A percentile compares a stretch with the other conserved stretches of the same genome.
Evolutionary conservation across 2,797 vertebrate species (phyloP).

Genomic region (Okamejei kenojei): DNA sequence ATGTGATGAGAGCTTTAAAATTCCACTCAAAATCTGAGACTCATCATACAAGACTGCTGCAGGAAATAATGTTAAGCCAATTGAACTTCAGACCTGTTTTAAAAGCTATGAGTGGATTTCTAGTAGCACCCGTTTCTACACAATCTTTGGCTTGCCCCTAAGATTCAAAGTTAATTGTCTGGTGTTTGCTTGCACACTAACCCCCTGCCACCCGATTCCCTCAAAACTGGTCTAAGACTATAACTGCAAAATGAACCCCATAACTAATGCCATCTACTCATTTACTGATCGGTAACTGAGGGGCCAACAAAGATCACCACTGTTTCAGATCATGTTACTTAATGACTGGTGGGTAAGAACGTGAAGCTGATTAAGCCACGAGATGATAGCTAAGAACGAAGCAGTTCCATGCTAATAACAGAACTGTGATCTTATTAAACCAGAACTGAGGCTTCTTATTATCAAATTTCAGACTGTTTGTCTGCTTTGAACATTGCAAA

Average conservation of each 20-base stretch:
- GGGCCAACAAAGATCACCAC: slow-evolving; percentile 14
- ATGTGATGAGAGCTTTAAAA: neutral
- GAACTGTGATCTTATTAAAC: slow-evolving; percentile 23
- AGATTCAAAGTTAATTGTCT: neutral
- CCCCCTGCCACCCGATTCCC: neutral
- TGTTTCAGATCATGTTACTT: slow-evolving; percentile 28
- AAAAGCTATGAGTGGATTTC: neutral
- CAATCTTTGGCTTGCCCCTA: neutral
- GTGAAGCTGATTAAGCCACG: slow-evolving; percentile 18
- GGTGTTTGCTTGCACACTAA: neutral
- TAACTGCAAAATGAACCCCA: neutral
- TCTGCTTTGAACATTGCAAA: slow-evolving; percentile 23
- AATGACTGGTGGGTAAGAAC: neutral
- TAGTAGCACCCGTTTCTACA: neutral
- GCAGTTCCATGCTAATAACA: neutral
- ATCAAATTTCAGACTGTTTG: neutral
- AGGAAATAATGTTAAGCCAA: neutral
- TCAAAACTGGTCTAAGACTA: neutral
- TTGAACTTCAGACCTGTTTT: neutral
- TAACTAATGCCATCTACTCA: slow-evolving; percentile 6
- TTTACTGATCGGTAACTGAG: neutral
- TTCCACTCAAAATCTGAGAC: neutral
- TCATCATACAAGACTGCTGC: neutral
- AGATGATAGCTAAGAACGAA: slow-evolving; percentile 4
- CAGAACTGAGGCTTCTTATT: slow-evolving; percentile 22